Base-by-base conservation (phyloP, 2,797 vertebrate species). In the Acanthopagrus latus region DNA sequence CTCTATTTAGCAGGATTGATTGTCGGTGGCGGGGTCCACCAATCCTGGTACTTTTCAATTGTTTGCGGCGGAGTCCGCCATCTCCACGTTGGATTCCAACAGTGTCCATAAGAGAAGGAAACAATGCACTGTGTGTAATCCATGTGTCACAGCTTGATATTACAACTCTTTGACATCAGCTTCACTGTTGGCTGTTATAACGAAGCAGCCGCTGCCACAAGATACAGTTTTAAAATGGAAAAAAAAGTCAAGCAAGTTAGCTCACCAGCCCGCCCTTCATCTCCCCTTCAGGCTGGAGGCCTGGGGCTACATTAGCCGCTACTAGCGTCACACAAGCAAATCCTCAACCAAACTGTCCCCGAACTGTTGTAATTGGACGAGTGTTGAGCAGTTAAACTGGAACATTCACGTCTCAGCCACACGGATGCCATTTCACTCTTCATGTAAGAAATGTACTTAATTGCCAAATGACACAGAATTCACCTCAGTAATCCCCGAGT, bases 401-500 rank as follows among this genome's bases (percentile, higher is more conserved):
- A 66, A 66, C n/a, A 25, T 38, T 52, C n/a, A 17, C 21, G n/a
- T 25, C 44, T 17, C 38, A 38, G 64, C 60, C 50, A 21, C 21
- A 23, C 33, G 1, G 5, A 50, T 20, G 43, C 17, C 7, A 14
- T n/a, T 50, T 18, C 47, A 51, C 41, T 68, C 1, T 16, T 29
- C 27, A 27, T 50, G 50, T 18, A 17, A 65, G 46, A 14, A 21
- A 21, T 44, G 33, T 3, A n/a, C 47, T 13, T 56, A 50, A 72
- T 57, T 54, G 20, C 48, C 13, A 33, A 55, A 56, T 60, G 38
- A 71, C 56, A 70, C 17, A 48, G 29, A 58, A 25, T 23, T 69
- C 59, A 69, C 48, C 38, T 59, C 18, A 27, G 10, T 70, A 56
- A 80, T 81, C 74, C 59, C 59, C 54, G 9, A 73, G 14, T 68